Evolutionary conservation across 2,888 invertebrate species (phyloP).

Genomic region (Cheilosia grossa): DNA sequence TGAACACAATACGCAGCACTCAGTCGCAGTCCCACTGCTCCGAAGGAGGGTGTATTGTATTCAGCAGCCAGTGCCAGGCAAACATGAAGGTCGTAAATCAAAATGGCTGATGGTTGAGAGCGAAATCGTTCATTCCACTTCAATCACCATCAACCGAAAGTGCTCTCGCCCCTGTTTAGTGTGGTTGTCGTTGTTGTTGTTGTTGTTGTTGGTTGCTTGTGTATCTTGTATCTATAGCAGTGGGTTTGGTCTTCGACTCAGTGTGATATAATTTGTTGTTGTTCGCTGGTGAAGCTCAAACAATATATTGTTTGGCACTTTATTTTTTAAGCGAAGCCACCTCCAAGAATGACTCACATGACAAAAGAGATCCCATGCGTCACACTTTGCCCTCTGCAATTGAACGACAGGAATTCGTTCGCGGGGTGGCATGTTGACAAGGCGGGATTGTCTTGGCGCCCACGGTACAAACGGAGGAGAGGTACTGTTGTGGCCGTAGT

Average conservation of each 20-base stretch:
- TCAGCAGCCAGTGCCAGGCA: slow-evolving; percentile 73
- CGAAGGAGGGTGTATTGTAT: slow-evolving; percentile 63
- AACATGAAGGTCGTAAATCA: slow-evolving; percentile 81
- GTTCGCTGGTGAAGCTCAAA: slow-evolving; percentile 39
- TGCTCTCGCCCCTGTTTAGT: slow-evolving; percentile 65
- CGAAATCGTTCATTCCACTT: slow-evolving; percentile 78
- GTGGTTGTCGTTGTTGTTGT: slow-evolving; percentile 43
- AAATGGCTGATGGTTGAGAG: slow-evolving; percentile 82
- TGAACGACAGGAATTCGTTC: slow-evolving; percentile 70
- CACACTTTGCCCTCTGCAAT: slow-evolving; percentile 46
- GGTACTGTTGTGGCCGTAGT: slow-evolving; percentile 50
- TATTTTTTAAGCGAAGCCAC: slow-evolving; percentile 20
- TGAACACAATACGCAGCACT: slow-evolving; percentile 32
- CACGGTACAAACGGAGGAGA: slow-evolving; percentile 47
- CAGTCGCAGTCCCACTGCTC: slow-evolving; percentile 14
- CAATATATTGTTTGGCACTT: slow-evolving; percentile 20
- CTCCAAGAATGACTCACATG: slow-evolving; percentile 56
- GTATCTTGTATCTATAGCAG: slow-evolving; percentile 50
- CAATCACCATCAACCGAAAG: slow-evolving; percentile 77
- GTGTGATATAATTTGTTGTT: slow-evolving; percentile 32
- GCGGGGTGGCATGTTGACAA: slow-evolving; percentile 67
- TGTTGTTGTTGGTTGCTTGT: slow-evolving; percentile 42
- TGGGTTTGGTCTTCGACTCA: slow-evolving; percentile 63
- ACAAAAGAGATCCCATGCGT: slow-evolving; percentile 45
- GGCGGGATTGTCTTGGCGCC: slow-evolving; percentile 60